Percentiles rank a stretch among this genome's conserved stretches.
Conservation (phyloP, 2,113 vertebrate species). For the Etheostoma spectabile region DNA sequence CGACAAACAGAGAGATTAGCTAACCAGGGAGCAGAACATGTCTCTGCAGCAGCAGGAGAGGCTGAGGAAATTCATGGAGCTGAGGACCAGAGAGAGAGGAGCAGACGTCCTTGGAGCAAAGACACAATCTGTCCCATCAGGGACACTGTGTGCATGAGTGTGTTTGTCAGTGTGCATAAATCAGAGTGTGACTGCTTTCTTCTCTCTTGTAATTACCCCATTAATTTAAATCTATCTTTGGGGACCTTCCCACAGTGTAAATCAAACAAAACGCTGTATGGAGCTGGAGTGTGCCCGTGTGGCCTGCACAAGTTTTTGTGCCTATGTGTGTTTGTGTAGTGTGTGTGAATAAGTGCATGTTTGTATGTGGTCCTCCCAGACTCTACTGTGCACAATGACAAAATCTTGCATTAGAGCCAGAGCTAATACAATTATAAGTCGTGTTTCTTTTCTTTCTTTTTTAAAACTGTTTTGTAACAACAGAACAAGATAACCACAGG, state of each 20-base stretch:
- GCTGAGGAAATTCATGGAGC: conserved; percentile 38
- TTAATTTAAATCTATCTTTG: conserved; percentile 79
- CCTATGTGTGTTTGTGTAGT: conserved; percentile 30
- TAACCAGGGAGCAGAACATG: conserved; percentile 41
- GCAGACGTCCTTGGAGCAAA: conserved; percentile 53
- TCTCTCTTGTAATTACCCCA: conserved; percentile 76
- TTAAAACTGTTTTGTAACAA: not conserved
- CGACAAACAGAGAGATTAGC: conserved; percentile 38
- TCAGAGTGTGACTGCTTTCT: conserved; percentile 70
- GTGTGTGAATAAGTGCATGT: conserved; percentile 23
- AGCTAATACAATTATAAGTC: conserved; percentile 14
- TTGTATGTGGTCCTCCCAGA: conserved; percentile 21
- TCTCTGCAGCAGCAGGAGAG: conserved; percentile 51
- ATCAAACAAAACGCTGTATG: conserved; percentile 66
- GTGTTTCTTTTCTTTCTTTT: not conserved
- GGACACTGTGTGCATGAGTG: conserved; percentile 24
- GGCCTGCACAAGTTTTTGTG: conserved; percentile 6
- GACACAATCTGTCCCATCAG: conserved; percentile 42
- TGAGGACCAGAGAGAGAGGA: conserved; percentile 42
- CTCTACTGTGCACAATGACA: conserved; percentile 8
- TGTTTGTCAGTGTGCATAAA: conserved; percentile 70
- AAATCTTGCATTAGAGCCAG: conserved; percentile 8
- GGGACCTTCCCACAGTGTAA: conserved; percentile 67
- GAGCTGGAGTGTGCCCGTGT: conserved; percentile 14
- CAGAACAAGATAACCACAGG: conserved; percentile 14